phyloP scores from a whole-genome alignment of 2,888 invertebrate species.

The Dyspetes luteomarginatus region DNA sequence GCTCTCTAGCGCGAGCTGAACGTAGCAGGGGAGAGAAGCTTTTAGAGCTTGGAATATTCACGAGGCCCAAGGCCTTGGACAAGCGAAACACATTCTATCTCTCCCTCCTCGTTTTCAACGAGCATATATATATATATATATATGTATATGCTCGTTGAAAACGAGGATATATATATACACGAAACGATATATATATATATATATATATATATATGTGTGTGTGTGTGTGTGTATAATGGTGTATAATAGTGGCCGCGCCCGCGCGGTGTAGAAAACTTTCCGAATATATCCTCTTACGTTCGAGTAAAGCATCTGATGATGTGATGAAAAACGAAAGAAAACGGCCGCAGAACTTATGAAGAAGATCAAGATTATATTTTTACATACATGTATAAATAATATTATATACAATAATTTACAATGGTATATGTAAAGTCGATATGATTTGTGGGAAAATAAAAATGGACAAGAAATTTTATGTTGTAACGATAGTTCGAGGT shows the following conservation, averaged over 20 bases:
- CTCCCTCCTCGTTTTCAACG: conserved; percentile 66
- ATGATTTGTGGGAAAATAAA: too few relatives aligned
- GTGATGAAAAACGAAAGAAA: conserved; percentile 33
- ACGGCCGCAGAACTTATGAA: not conserved
- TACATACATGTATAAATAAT: too few relatives aligned
- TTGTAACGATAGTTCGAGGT: too few relatives aligned
- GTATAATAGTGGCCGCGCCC: conserved; percentile 40
- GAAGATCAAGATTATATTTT: conserved; percentile 6
- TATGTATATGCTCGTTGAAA: too few relatives aligned
- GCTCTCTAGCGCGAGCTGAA: conserved; percentile 45
- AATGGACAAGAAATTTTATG: too few relatives aligned
- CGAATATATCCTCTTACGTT: conserved; percentile 65
- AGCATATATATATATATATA: not conserved
- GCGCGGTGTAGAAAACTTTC: conserved; percentile 51
- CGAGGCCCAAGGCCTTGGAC: conserved; percentile 78
- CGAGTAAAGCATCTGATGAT: conserved; percentile 54
- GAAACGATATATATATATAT: too few relatives aligned
- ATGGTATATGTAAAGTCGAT: too few relatives aligned
- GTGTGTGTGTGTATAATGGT: conserved; percentile 44
- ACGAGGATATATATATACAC: too few relatives aligned
- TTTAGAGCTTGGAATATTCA: conserved; percentile 84
- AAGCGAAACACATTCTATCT: conserved; percentile 78
- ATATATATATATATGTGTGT: too few relatives aligned
- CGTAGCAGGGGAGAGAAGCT: conserved; percentile 78
- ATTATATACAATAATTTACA: too few relatives aligned